phyloP scores from a whole-genome alignment of 2,797 vertebrate genomes.

The Manis crassicaudata region DNA sequence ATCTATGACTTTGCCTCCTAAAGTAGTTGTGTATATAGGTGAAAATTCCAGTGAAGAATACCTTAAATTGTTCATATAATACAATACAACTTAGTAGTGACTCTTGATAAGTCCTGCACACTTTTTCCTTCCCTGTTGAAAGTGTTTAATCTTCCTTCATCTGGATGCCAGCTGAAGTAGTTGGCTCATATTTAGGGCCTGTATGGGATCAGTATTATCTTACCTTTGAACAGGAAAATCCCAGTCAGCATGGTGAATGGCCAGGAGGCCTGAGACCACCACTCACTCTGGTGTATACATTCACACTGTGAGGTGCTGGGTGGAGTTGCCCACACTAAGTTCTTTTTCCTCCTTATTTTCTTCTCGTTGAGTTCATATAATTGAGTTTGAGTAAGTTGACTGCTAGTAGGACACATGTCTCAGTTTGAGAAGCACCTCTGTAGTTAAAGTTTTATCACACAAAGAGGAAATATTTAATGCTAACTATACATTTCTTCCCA shows the following conservation, averaged over 20 bases:
- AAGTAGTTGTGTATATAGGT: neutral
- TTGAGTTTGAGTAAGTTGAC: neutral
- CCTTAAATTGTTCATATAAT: neutral
- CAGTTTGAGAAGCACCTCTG: neutral
- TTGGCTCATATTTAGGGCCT: neutral
- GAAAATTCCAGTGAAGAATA: neutral
- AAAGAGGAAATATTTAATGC: neutral
- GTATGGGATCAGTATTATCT: neutral
- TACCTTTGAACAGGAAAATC: neutral
- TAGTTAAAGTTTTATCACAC: neutral
- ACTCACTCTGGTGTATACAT: neutral
- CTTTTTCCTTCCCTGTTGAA: neutral
- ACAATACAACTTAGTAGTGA: neutral
- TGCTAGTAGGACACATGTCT: neutral
- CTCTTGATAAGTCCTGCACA: neutral
- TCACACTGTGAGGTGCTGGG: neutral
- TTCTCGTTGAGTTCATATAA: neutral
- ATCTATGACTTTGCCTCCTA: neutral
- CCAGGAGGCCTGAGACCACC: neutral
- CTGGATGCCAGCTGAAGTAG: neutral
- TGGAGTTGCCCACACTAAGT: neutral
- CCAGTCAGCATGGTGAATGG: neutral
- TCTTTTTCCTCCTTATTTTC: neutral
- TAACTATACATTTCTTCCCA: neutral
- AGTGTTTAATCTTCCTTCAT: neutral